These are phyloP conservation scores for Crotalus helleri DNA, from an alignment of 2,113 vertebrate genomes.

Conservation along the genomic window DNA sequence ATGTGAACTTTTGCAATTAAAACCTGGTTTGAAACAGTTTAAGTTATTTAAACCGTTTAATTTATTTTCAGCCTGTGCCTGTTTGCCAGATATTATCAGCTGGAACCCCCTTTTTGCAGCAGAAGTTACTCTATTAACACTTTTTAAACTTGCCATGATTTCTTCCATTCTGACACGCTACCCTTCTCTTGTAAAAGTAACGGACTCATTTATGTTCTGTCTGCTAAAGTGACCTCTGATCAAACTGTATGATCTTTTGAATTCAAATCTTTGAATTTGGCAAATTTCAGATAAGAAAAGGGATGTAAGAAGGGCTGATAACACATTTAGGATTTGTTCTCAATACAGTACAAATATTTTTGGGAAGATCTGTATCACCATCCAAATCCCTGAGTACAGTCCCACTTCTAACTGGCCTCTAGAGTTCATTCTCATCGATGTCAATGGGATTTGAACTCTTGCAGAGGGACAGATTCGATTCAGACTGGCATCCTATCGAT, in stretches of 20 bases:
- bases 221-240: background rate
- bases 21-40: background rate
- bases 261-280: background rate
- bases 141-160: background rate
- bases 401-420: background rate
- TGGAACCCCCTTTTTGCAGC: background rate
- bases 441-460: background rate
- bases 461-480: background rate
- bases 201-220: background rate
- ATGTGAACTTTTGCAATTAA: slow-evolving; percentile 1
- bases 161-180: slow-evolving; percentile 16
- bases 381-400: no score
- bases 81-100: slow-evolving; percentile 4
- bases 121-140: background rate
- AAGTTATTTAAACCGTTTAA: slow-evolving; percentile 6
- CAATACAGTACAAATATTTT: background rate
- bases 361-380: background rate
- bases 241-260: background rate
- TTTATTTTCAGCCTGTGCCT: slow-evolving; percentile 1
- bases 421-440: background rate
- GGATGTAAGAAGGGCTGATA: background rate
- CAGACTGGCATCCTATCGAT: background rate
- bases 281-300: slow-evolving; percentile 25
- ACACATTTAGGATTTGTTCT: slow-evolving; percentile 15
- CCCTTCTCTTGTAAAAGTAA: background rate